These are phyloP conservation scores for Adelphocoris suturalis DNA, from an alignment of 2,888 invertebrate genomes.

Conservation along the genomic window DNA sequence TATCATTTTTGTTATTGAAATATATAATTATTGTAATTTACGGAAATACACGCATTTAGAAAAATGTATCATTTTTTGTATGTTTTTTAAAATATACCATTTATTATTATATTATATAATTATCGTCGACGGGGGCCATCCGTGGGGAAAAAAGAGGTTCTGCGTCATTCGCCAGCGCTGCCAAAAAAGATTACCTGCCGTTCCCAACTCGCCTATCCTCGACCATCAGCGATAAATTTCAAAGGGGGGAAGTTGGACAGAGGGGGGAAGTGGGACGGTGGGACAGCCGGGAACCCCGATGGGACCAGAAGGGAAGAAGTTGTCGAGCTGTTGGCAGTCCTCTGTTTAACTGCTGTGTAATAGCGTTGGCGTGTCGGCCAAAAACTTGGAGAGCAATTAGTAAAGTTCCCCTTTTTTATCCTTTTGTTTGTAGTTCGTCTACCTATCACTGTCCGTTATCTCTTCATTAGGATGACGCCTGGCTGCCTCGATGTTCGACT, in stretches of 20 bases:
- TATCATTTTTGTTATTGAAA: too few relatives aligned
- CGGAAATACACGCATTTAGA: too few relatives aligned
- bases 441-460: conserved; percentile 1
- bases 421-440: not conserved
- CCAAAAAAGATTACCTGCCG: conserved; percentile 39
- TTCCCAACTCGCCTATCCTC: not conserved
- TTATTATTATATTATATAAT: too few relatives aligned
- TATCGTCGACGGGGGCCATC: too few relatives aligned
- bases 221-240: conserved; percentile 21
- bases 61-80: too few relatives aligned
- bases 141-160: too few relatives aligned
- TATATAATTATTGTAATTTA: too few relatives aligned
- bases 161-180: not conserved
- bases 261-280: not conserved
- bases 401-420: not conserved
- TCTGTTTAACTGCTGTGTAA: conserved; percentile 20
- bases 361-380: conserved; percentile 14
- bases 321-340: conserved; percentile 3
- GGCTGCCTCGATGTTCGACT: not conserved
- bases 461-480: not conserved
- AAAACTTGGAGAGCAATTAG: conserved; percentile 18
- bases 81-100: too few relatives aligned
- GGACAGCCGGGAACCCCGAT: not conserved
- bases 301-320: not conserved
- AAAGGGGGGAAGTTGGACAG: too few relatives aligned